These are phyloP conservation scores for Melanotaenia duboulayi DNA, from an alignment of 2,113 vertebrate species.

Conservation along the genomic window DNA sequence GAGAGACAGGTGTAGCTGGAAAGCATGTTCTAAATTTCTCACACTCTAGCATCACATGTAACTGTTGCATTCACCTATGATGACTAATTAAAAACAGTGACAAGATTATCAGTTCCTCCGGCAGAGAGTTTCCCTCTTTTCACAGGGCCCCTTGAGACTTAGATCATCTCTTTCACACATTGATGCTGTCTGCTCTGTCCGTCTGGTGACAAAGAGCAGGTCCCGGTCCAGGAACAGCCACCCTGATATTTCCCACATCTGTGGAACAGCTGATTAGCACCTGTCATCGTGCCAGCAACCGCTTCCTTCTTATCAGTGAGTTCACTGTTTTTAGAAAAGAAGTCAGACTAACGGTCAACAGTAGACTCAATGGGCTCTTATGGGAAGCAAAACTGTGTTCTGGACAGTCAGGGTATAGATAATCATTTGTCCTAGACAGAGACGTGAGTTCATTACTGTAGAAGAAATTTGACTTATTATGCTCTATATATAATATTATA, in stretches of 20 bases:
- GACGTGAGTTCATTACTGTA: conserved; percentile 50
- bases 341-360: conserved; percentile 21
- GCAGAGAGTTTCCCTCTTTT: conserved; percentile 40
- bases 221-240: conserved; percentile 48
- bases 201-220: conserved; percentile 68
- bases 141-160: conserved; percentile 31
- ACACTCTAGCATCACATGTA: conserved; percentile 16
- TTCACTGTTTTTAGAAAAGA: conserved; percentile 52
- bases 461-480: no score
- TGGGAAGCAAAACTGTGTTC: conserved; percentile 10
- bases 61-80: conserved; percentile 15
- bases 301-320: conserved; percentile 63
- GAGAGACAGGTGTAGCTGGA: conserved; percentile 17
- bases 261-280: conserved; percentile 64
- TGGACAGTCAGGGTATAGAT: background rate
- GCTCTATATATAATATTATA: no score
- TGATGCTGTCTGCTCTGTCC: conserved; percentile 55
- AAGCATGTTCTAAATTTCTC: conserved; percentile 32
- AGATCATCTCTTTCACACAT: conserved; percentile 75
- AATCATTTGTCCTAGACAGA: conserved; percentile 25
- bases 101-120: conserved; percentile 25
- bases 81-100: conserved; percentile 45
- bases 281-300: conserved; percentile 46
- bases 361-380: background rate
- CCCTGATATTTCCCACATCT: conserved; percentile 62